Conservation (phyloP, 2,113 vertebrate species). For the Tupaia tana region DNA sequence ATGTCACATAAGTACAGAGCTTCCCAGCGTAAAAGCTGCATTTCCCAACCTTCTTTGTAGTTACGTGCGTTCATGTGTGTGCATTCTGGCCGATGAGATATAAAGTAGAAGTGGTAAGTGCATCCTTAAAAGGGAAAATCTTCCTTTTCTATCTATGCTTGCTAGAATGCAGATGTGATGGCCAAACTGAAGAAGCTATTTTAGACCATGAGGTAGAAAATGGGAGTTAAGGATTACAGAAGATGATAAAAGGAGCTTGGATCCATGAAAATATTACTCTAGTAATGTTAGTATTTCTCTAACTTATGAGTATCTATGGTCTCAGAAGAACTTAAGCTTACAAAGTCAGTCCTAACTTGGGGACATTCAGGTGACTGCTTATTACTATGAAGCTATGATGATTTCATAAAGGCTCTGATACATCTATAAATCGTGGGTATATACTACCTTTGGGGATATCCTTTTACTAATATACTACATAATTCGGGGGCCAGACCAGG, state of each 20-base stretch:
- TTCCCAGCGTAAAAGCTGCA: not conserved
- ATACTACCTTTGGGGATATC: not conserved
- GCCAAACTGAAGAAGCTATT: not conserved
- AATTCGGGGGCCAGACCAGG: not conserved
- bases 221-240: not conserved
- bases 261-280: not conserved
- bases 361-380: not conserved
- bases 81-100: not conserved
- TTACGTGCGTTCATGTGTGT: not conserved
- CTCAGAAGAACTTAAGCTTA: not conserved
- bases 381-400: not conserved
- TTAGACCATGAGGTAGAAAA: not conserved
- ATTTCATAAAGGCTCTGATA: not conserved
- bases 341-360: not conserved
- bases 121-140: not conserved
- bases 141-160: not conserved
- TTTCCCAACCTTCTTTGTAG: not conserved
- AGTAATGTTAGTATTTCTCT: not conserved
- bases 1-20: not conserved
- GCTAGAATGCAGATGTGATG: not conserved
- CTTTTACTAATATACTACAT: not conserved
- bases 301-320: not conserved
- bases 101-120: not conserved
- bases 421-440: not conserved
- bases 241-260: not conserved